phyloP scores from a whole-genome alignment of 2,888 invertebrate genomes.

The Polietes domitor region DNA sequence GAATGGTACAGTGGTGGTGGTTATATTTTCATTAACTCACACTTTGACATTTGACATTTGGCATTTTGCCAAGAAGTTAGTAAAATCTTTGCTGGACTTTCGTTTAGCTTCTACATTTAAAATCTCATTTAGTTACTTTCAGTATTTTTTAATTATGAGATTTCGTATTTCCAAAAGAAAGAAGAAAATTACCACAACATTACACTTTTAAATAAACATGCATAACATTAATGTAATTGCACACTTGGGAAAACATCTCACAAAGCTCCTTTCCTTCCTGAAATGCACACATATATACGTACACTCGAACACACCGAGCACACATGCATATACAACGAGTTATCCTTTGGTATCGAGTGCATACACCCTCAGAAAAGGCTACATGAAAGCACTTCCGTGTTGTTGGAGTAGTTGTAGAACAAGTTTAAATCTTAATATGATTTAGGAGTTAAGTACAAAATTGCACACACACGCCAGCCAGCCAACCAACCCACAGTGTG shows the following conservation, averaged over 20 bases:
- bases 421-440: slow-evolving; percentile 48
- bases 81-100: no score
- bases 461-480: no score
- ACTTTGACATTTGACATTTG: no score
- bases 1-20: no score
- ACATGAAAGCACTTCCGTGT: slow-evolving; percentile 25
- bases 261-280: background rate
- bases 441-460: slow-evolving; percentile 36
- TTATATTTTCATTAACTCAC: no score
- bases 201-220: slow-evolving; percentile 24
- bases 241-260: slow-evolving; percentile 42
- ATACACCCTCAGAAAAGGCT: no score
- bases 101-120: no score
- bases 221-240: slow-evolving; percentile 51
- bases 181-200: background rate
- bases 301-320: background rate
- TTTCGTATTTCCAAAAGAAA: background rate
- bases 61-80: no score
- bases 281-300: slow-evolving; percentile 3
- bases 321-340: background rate
- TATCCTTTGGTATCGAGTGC: background rate
- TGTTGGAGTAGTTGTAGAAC: background rate
- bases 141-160: background rate
- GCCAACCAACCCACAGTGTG: no score
- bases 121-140: background rate